Conservation (phyloP, 2,113 vertebrate genomes). For the Isurus oxyrinchus region DNA sequence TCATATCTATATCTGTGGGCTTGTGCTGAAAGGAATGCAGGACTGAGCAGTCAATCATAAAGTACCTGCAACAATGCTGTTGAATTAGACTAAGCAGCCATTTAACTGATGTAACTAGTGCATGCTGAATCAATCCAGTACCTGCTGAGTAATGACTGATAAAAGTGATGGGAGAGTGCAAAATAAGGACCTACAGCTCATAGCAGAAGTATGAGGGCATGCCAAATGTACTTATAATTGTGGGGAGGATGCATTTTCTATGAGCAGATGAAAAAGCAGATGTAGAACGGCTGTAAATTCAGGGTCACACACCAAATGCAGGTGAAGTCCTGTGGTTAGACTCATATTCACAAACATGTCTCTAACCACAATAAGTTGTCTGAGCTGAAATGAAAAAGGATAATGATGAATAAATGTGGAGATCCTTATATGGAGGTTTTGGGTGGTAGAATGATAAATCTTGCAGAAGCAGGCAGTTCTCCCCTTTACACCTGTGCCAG, state of each 20-base stretch:
- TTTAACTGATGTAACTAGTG: not conserved
- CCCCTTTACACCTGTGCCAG: not conserved
- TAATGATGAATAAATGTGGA: not conserved
- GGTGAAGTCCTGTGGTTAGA: not conserved
- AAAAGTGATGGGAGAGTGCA: not conserved
- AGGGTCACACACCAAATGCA: not conserved
- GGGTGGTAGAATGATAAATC: not conserved
- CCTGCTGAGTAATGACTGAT: not conserved
- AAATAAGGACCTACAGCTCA: not conserved
- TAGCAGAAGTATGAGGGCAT: not conserved
- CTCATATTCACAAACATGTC: not conserved
- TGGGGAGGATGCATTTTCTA: not conserved
- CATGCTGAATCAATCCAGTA: not conserved
- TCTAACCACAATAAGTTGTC: not conserved
- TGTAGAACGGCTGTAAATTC: not conserved
- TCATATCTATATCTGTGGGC: not conserved
- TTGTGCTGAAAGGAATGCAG: not conserved
- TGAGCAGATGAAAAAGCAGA: not conserved
- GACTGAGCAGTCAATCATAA: not conserved
- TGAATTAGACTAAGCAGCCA: not conserved
- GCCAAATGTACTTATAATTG: not conserved
- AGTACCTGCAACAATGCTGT: not conserved
- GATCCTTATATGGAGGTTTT: not conserved
- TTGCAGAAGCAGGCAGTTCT: not conserved
- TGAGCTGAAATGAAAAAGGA: not conserved